Conservation (phyloP, 2,797 vertebrate genomes). For the Potorous gilbertii region DNA sequence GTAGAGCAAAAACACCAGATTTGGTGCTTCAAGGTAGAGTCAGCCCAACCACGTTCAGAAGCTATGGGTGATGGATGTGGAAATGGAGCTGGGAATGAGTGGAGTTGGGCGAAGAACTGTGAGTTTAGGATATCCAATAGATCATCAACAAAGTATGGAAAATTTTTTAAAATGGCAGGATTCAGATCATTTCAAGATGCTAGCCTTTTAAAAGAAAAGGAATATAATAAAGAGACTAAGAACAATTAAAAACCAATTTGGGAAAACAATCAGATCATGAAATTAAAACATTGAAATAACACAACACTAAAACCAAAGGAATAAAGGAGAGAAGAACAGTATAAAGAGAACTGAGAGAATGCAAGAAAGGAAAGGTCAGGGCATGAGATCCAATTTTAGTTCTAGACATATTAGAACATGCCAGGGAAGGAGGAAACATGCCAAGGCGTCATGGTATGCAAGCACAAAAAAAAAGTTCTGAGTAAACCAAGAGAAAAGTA, state of each 20-base stretch:
- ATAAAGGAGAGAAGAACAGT: neutral
- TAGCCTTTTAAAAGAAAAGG: neutral
- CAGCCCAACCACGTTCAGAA: neutral
- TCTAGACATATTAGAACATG: neutral
- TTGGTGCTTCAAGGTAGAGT: neutral
- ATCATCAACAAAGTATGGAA: neutral
- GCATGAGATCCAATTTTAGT: neutral
- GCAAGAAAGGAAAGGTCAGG: neutral
- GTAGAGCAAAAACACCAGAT: neutral
- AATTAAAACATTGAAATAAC: neutral
- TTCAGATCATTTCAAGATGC: neutral
- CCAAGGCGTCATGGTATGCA: neutral
- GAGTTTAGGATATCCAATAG: neutral
- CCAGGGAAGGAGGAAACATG: neutral
- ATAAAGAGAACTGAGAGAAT: neutral
- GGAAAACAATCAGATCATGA: neutral
- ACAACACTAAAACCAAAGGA: neutral
- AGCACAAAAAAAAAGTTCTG: neutral
- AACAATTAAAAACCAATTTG: neutral
- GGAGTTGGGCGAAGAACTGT: neutral
- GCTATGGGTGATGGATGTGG: neutral
- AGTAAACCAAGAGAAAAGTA: neutral
- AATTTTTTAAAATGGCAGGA: neutral
- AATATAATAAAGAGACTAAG: neutral
- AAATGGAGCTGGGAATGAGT: neutral